These are phyloP conservation scores for Hyposmocoma kahamanoa DNA, from an alignment of 1,140 invertebrate genomes.

Conservation along the genomic window DNA sequence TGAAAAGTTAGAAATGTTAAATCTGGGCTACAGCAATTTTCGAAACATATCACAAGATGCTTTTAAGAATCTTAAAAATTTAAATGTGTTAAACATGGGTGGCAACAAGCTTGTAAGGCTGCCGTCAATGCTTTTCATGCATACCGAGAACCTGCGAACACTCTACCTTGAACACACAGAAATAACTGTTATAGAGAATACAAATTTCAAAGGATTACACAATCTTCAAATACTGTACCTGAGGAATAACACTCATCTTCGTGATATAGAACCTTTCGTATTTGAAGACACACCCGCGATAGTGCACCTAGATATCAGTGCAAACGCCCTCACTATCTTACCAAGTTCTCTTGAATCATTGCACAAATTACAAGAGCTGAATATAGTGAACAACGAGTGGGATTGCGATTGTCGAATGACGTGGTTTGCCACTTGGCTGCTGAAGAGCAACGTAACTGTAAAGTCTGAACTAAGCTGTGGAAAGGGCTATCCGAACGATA, in stretches of 20 bases:
- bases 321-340: conserved; percentile 82
- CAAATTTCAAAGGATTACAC: conserved; percentile 74
- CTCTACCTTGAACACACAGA: conserved; percentile 76
- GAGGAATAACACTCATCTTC: conserved; percentile 73
- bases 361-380: conserved; percentile 76
- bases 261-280: conserved; percentile 77
- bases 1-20: conserved; percentile 75
- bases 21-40: conserved; percentile 80
- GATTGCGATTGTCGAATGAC: conserved; percentile 92
- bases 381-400: conserved; percentile 85
- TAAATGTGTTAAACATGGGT: conserved; percentile 76
- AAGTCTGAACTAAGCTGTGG: conserved; percentile 78
- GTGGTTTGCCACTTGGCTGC: conserved; percentile 85
- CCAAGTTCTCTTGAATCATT: conserved; percentile 81
- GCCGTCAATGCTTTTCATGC: conserved; percentile 74
- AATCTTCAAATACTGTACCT: conserved; percentile 76
- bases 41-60: conserved; percentile 73
- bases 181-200: conserved; percentile 73
- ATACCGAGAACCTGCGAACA: conserved; percentile 72
- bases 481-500: conserved; percentile 78
- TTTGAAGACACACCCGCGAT: conserved; percentile 76
- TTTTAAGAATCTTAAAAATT: conserved; percentile 75
- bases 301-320: conserved; percentile 81
- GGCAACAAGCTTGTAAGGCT: conserved; percentile 74
- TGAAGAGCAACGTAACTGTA: conserved; percentile 65